Evolutionary conservation across 2,888 invertebrate species (phyloP).

Genomic region (Bhutanitis thaidina): DNA sequence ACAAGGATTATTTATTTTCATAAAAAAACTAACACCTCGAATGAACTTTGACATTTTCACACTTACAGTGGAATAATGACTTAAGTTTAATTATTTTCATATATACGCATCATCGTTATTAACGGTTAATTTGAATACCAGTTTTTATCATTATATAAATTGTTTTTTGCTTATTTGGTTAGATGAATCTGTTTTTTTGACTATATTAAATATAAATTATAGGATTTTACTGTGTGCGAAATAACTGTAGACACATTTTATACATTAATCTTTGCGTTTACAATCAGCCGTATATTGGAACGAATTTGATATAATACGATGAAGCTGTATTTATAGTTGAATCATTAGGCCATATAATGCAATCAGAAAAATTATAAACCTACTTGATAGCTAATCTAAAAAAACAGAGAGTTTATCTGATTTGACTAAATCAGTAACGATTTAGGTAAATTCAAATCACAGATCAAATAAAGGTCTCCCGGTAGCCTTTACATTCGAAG

Average conservation of each 20-base stretch:
- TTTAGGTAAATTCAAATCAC: too few relatives aligned
- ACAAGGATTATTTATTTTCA: slow-evolving; percentile 26
- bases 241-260: neutral
- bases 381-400: too few relatives aligned
- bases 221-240: neutral
- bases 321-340: slow-evolving; percentile 47
- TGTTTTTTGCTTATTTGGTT: neutral
- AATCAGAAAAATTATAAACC: too few relatives aligned
- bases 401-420: too few relatives aligned
- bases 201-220: neutral
- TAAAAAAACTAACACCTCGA: slow-evolving; percentile 26
- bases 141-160: neutral
- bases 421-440: too few relatives aligned
- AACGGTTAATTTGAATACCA: slow-evolving; percentile 12
- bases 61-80: slow-evolving; percentile 48
- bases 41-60: slow-evolving; percentile 75
- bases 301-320: slow-evolving; percentile 56
- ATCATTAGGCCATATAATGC: too few relatives aligned
- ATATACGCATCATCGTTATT: slow-evolving; percentile 26
- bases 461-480: too few relatives aligned
- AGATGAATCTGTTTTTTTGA: neutral
- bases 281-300: slow-evolving; percentile 56
- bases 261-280: slow-evolving; percentile 19
- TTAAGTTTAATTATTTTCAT: slow-evolving; percentile 51
- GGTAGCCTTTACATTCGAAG: too few relatives aligned